Conservation (phyloP, 2,888 invertebrate species). For the Atherix ibis region DNA sequence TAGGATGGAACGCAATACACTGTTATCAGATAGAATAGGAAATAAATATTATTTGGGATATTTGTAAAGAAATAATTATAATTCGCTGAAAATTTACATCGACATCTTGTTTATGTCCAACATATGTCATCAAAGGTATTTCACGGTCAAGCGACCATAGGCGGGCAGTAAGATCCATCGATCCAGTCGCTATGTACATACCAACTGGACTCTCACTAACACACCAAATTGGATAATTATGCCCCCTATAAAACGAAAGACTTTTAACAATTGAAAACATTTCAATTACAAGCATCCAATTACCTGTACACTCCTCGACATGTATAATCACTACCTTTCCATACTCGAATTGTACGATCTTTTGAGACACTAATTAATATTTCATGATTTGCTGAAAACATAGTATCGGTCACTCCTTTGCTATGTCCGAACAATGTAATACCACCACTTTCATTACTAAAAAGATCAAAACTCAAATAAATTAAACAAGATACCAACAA, state of each 20-base stretch:
- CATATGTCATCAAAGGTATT: slow-evolving; percentile 67
- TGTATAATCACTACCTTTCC: slow-evolving; percentile 52
- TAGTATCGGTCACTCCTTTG: slow-evolving; percentile 47
- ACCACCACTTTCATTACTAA: slow-evolving; percentile 40
- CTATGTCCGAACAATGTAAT: slow-evolving; percentile 54
- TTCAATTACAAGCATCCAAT: slow-evolving; percentile 1
- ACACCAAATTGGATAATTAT: slow-evolving; percentile 82
- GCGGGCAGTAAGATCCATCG: slow-evolving; percentile 71
- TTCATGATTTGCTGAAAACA: slow-evolving; percentile 40
- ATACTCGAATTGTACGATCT: slow-evolving; percentile 61
- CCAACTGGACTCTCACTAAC: slow-evolving; percentile 55
- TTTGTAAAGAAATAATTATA: background rate
- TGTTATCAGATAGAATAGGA: slow-evolving; percentile 12
- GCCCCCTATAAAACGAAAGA: slow-evolving; percentile 41
- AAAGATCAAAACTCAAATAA: slow-evolving; percentile 7
- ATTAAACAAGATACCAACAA: slow-evolving; percentile 3
- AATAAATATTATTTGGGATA: slow-evolving; percentile 2
- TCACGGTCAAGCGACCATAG: slow-evolving; percentile 69
- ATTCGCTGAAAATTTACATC: slow-evolving; percentile 42
- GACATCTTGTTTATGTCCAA: slow-evolving; percentile 78
- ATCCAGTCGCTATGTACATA: slow-evolving; percentile 75
- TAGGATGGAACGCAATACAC: slow-evolving; percentile 71
- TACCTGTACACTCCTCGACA: slow-evolving; percentile 56
- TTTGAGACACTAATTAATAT: slow-evolving; percentile 55
- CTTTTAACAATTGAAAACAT: background rate